Evolutionary conservation across 30 jellyfish, hydroid and myxozoan genomes (phyloP).

Genomic region (Pelagia noctiluca): DNA sequence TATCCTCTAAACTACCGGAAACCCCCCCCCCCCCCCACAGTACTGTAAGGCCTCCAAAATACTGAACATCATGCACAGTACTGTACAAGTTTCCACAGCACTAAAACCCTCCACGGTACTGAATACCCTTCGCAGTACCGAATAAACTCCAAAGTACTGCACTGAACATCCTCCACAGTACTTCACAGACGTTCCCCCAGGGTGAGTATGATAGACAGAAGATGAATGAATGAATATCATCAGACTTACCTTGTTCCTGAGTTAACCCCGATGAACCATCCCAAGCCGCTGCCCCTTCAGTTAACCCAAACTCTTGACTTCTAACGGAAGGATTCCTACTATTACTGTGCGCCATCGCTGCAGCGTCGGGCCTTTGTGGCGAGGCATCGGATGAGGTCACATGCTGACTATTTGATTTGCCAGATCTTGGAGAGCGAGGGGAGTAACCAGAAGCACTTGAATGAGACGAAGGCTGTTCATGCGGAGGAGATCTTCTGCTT

Average conservation of each 20-base stretch:
- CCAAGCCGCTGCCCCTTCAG: slow-evolving; percentile 65
- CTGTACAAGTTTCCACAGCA: background rate
- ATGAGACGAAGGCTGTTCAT: slow-evolving; percentile 69
- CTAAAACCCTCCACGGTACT: background rate
- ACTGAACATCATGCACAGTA: too few species aligned
- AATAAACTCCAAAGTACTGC: too few species aligned
- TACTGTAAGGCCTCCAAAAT: too few species aligned
- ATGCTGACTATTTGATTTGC: slow-evolving; percentile 46
- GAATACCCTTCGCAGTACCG: background rate
- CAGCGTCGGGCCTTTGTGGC: slow-evolving; percentile 20
- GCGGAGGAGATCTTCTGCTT: slow-evolving; percentile 84
- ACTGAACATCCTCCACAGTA: background rate
- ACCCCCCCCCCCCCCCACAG: too few species aligned
- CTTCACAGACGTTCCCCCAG: too few species aligned
- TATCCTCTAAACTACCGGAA: too few species aligned
- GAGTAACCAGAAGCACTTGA: slow-evolving; percentile 73
- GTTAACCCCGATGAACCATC: background rate
- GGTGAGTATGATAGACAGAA: background rate
- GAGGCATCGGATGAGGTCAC: slow-evolving; percentile 59
- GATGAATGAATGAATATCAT: background rate
- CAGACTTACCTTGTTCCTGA: background rate
- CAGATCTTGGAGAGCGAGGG: slow-evolving; percentile 66
- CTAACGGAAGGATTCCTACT: slow-evolving; percentile 29
- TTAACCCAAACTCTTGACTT: slow-evolving; percentile 30
- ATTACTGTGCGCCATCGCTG: slow-evolving; percentile 5